Evolutionary conservation across 2,113 vertebrate species (phyloP).

Genomic region (Ciconia stormi): DNA sequence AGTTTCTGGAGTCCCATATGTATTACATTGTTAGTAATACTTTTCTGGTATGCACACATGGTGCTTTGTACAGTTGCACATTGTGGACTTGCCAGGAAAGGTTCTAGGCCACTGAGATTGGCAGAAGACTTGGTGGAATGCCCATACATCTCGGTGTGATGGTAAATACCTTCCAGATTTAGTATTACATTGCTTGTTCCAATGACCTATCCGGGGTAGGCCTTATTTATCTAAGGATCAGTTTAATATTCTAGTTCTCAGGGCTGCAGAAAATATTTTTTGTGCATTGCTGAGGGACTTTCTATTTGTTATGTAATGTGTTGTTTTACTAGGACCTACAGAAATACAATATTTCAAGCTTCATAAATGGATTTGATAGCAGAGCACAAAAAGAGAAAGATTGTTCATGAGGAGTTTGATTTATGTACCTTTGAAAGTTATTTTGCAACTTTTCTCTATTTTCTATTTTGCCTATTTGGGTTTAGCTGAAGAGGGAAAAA

Average conservation of each 20-base stretch:
- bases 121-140: neutral
- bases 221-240: neutral
- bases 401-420: neutral
- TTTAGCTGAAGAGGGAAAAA: neutral
- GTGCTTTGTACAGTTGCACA: accelerated
- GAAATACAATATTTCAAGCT: neutral
- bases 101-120: neutral
- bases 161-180: neutral
- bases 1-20: neutral
- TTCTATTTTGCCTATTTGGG: neutral
- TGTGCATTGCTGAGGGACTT: neutral
- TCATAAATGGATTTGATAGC: neutral
- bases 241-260: neutral
- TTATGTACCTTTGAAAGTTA: neutral
- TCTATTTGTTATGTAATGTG: neutral
- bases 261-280: neutral
- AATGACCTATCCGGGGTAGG: neutral
- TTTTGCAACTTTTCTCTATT: neutral
- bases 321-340: neutral
- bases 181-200: neutral
- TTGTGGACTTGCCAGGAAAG: neutral
- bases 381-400: neutral
- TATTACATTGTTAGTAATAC: neutral
- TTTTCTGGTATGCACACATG: neutral
- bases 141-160: accelerated